Conservation (phyloP, 2,113 vertebrate species). For the Fulica atra region DNA sequence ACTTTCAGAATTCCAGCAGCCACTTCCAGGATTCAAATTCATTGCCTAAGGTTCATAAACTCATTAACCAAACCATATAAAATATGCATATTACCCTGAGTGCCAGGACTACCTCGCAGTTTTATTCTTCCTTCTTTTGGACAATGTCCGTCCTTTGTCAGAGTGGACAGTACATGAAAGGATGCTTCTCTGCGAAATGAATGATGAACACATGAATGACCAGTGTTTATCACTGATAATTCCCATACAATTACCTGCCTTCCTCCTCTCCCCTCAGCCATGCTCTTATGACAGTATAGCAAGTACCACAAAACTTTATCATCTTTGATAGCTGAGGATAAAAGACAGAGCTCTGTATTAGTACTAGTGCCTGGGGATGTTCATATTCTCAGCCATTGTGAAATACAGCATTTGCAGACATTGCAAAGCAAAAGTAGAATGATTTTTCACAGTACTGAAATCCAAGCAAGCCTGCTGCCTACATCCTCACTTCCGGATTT, state of each 20-base stretch:
- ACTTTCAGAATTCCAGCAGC: not conserved
- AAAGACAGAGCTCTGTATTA: conserved; percentile 1
- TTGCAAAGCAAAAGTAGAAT: not conserved
- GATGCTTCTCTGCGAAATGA: not conserved
- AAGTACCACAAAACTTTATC: not conserved
- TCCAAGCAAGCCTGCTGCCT: not conserved
- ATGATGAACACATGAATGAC: not conserved
- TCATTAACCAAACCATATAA: conserved; percentile 26
- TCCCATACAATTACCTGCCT: not conserved
- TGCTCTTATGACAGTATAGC: not conserved
- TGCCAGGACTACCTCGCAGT: not conserved
- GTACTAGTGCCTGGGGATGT: not conserved
- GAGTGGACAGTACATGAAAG: not conserved
- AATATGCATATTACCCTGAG: not conserved
- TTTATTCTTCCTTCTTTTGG: not conserved
- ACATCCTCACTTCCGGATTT: not conserved
- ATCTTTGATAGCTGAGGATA: not conserved
- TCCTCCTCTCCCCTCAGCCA: fast-evolving
- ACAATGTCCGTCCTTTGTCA: conserved; percentile 20
- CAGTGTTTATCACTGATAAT: conserved; percentile 46
- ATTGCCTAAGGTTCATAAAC: conserved; percentile 29
- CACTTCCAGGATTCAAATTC: conserved; percentile 18
- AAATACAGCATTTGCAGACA: not conserved
- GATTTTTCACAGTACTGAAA: not conserved
- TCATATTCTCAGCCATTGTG: not conserved